A percentile compares a stretch with the other conserved stretches of the same genome.
phyloP scores from a whole-genome alignment of 1,140 invertebrate genomes.

The Lethocerus indicus region DNA sequence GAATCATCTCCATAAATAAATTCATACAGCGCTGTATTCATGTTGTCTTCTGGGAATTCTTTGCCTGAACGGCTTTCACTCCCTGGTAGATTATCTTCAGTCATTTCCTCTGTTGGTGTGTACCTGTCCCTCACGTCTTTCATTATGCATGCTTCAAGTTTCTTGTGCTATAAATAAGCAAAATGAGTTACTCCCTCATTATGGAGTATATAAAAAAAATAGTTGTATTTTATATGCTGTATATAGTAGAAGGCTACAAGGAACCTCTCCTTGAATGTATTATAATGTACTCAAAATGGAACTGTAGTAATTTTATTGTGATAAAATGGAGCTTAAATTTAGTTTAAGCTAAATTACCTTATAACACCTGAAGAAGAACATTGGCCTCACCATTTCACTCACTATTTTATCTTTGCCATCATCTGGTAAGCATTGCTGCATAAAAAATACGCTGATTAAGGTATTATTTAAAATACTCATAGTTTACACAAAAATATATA shows the following conservation, averaged over 20 bases:
- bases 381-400: slow-evolving; percentile 38
- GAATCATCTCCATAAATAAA: slow-evolving; percentile 14
- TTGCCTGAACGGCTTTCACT: slow-evolving; percentile 8
- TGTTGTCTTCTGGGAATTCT: slow-evolving; percentile 9
- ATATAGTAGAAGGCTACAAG: no score
- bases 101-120: slow-evolving; percentile 30
- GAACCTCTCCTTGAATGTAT: no score
- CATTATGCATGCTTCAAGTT: slow-evolving; percentile 47
- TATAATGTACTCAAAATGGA: not conserved
- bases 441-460: slow-evolving; percentile 15
- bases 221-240: not conserved
- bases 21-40: slow-evolving; percentile 14
- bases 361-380: slow-evolving; percentile 51
- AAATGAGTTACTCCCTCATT: not conserved
- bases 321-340: no score
- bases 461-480: not conserved
- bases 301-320: not conserved
- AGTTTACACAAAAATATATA: not conserved
- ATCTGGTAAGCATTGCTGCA: slow-evolving; percentile 46
- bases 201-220: not conserved
- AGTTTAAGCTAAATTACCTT: slow-evolving; percentile 25
- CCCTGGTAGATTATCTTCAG: slow-evolving; percentile 25
- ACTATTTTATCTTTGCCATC: slow-evolving; percentile 37
- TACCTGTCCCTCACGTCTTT: slow-evolving; percentile 44
- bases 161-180: slow-evolving; percentile 32